Base-by-base conservation (phyloP, 2,113 vertebrate genomes). In the Anguilla rostrata region DNA sequence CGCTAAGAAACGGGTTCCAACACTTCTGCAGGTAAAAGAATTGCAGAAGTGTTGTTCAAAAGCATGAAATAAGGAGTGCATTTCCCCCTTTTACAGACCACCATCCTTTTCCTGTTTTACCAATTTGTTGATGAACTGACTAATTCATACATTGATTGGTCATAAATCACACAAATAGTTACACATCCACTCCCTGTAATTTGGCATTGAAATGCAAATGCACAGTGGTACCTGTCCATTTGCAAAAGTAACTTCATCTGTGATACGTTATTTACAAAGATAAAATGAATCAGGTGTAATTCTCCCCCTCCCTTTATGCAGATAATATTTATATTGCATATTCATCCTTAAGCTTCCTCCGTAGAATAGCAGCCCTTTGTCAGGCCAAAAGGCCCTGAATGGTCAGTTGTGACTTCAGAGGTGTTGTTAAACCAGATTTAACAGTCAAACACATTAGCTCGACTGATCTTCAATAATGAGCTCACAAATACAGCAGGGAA, bases 401-500 rank as follows among this genome's bases (percentile, higher is more conserved):
- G 71, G 12, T n/a, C 71, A 75, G 34, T 41, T 5, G 3, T 1
- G 80, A 22, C 40, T 81, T 22, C 20, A 41, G 39, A 81, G 34
- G 41, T 43, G 41, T 43, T 8, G 22, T 86, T 82, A 66, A 40
- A 39, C 39, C 22, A 66, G 34, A 43, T 86, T 82, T 81, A 34
- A 63, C 53, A 80, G 78, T 80, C 78, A 82, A 86, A 86, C n/a
- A 63, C 85, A 20, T 82, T 86, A 86, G 86, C 22, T 22, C 57
- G 46, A 79, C 9, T 78, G 82, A 87, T 83, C 43, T 39, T 49
- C 82, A 83, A 78, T 87, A 83, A 83, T 46, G 49, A 57, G 66
- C 34, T 83, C 34, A 83, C 81, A 2, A 9, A 49, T 20, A n/a
- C n/a, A 4, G 43, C 29, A 15, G 81, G 63, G 60, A n/a, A 75